phyloP scores from a whole-genome alignment of 2,888 invertebrate genomes.

The Tachina fera region DNA sequence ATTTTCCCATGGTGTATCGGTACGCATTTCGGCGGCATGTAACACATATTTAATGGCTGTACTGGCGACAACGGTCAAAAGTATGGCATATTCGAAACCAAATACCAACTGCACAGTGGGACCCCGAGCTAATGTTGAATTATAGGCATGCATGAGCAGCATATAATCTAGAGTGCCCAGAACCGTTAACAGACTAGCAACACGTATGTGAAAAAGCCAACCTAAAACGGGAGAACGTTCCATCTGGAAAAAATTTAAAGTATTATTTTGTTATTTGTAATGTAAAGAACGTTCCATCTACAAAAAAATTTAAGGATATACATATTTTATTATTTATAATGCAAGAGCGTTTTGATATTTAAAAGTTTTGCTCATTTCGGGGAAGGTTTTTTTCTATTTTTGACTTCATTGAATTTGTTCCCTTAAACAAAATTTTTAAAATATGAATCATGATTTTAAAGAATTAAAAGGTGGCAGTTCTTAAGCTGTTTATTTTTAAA shows the following conservation, averaged over 20 bases:
- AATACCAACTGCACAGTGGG: slow-evolving; percentile 99
- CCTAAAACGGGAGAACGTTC: slow-evolving; percentile 99
- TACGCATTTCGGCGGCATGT: slow-evolving; percentile 91
- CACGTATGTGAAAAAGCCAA: slow-evolving; percentile 95
- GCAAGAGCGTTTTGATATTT: too few relatives aligned
- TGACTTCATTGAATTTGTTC: too few relatives aligned
- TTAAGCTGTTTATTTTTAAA: too few relatives aligned
- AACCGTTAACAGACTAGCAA: slow-evolving; percentile 91
- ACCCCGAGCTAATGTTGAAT: slow-evolving; percentile 95
- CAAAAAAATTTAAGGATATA: too few relatives aligned
- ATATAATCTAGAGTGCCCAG: slow-evolving; percentile 92
- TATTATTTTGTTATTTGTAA: not conserved
- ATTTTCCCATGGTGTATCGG: slow-evolving; percentile 98
- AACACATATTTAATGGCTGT: slow-evolving; percentile 95
- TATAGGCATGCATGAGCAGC: slow-evolving; percentile 96
- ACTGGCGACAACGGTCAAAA: slow-evolving; percentile 95
- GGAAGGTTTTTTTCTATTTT: too few relatives aligned
- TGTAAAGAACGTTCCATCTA: not conserved
- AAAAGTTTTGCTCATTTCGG: too few relatives aligned
- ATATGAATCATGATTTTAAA: too few relatives aligned
- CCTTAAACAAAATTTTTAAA: too few relatives aligned
- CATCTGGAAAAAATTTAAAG: slow-evolving; percentile 88
- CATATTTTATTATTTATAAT: too few relatives aligned
- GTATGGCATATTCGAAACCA: slow-evolving; percentile 99
- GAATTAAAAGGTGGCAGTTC: too few relatives aligned